Evolutionary conservation across 2,113 vertebrate species (phyloP).

Genomic region (Raja brachyura): DNA sequence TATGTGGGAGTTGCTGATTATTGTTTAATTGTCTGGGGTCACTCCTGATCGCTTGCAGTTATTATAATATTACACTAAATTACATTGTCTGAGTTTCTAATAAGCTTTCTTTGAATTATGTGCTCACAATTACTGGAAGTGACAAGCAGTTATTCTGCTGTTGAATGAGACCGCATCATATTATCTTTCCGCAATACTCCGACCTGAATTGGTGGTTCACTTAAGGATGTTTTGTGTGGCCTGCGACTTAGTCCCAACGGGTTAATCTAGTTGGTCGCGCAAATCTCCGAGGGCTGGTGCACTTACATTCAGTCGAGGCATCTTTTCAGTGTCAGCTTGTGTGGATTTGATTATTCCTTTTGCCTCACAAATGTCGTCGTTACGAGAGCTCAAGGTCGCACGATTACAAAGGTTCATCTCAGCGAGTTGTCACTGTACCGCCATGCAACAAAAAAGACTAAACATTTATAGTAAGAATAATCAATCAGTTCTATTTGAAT

Average conservation of each 20-base stretch:
- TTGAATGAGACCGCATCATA: not conserved
- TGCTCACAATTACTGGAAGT: conserved; percentile 5
- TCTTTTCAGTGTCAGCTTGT: not conserved
- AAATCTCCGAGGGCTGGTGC: not conserved
- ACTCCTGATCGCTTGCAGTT: not conserved
- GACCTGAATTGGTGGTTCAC: not conserved
- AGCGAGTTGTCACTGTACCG: conserved; percentile 22
- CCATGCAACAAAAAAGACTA: conserved; percentile 28
- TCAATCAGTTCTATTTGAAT: conserved; percentile 30
- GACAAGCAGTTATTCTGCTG: not conserved
- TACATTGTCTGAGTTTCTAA: not conserved
- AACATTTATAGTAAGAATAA: conserved; percentile 23
- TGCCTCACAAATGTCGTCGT: not conserved
- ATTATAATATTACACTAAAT: not conserved
- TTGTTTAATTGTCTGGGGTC: not conserved
- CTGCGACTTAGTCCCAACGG: conserved; percentile 16
- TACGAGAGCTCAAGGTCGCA: conserved; percentile 19
- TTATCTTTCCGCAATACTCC: not conserved
- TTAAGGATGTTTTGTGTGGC: not conserved
- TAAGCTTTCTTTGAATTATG: not conserved
- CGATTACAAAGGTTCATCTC: conserved; percentile 28
- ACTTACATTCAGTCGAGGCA: not conserved
- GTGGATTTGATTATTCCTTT: conserved; percentile 30
- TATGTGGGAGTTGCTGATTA: not conserved
- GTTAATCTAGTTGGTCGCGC: not conserved